These are phyloP conservation scores for Notodonta ziczac DNA, from an alignment of 2,888 invertebrate species.

Conservation along the genomic window DNA sequence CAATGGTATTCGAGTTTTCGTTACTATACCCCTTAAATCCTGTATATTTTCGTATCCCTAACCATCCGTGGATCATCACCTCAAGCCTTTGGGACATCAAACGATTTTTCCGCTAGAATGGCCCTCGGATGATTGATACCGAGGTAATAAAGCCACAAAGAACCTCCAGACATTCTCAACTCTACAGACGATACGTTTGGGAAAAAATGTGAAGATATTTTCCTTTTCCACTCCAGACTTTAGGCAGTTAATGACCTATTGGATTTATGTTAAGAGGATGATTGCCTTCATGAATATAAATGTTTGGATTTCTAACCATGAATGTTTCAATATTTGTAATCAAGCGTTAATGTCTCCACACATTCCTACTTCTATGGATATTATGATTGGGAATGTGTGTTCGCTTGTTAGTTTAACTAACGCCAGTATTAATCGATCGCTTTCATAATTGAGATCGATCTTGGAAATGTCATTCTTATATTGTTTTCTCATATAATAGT, in stretches of 20 bases:
- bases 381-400: no score
- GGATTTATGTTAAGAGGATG: not conserved
- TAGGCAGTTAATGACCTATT: not conserved
- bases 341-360: no score
- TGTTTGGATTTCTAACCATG: not conserved
- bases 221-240: not conserved
- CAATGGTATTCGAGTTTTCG: no score
- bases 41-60: not conserved
- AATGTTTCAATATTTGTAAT: no score
- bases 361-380: no score
- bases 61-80: not conserved
- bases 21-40: no score
- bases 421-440: no score
- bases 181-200: not conserved
- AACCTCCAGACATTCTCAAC: conserved; percentile 1
- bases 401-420: no score
- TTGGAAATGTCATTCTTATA: no score
- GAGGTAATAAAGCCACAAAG: conserved; percentile 15
- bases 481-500: no score
- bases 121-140: conserved; percentile 25
- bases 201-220: not conserved
- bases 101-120: conserved; percentile 37
- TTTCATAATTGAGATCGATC: no score
- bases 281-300: not conserved
- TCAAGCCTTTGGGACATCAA: conserved; percentile 41